Conservation (phyloP, 1,140 invertebrate genomes). For the Drosophila kanapiae region DNA sequence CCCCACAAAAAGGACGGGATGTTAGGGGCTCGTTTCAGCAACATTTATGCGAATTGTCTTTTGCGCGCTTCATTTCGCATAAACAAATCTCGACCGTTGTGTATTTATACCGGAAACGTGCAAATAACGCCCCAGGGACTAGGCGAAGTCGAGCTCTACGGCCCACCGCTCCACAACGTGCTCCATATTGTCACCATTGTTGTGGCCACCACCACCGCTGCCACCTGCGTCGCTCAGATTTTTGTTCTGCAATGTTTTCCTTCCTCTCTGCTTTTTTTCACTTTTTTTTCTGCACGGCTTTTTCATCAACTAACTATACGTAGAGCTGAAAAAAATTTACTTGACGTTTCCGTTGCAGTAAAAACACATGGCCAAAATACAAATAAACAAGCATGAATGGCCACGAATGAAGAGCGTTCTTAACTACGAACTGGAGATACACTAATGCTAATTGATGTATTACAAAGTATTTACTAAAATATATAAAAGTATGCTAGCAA, state of each 20-base stretch:
- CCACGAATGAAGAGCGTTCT: background rate
- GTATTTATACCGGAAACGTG: conserved; percentile 83
- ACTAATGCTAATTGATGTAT: conserved; percentile 11
- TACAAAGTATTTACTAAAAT: background rate
- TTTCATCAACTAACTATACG: conserved; percentile 78
- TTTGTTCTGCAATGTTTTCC: conserved; percentile 42
- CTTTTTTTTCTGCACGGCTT: conserved; percentile 41
- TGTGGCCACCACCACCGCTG: conserved; percentile 31
- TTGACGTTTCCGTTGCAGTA: conserved; percentile 82
- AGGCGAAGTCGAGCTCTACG: conserved; percentile 68
- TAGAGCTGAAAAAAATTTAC: conserved; percentile 71
- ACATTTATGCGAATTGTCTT: conserved; percentile 83
- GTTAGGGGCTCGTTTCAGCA: conserved; percentile 38
- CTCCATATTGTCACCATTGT: conserved; percentile 64
- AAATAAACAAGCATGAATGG: conserved; percentile 57
- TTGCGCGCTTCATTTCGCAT: conserved; percentile 82
- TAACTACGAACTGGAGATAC: conserved; percentile 22
- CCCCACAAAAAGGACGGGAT: background rate
- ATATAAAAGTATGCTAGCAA: too few species aligned
- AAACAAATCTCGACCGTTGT: conserved; percentile 80
- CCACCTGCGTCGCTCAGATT: conserved; percentile 74
- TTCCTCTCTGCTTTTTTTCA: conserved; percentile 2
- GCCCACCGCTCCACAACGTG: conserved; percentile 29
- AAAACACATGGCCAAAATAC: conserved; percentile 81
- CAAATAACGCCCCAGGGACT: conserved; percentile 81